Evolutionary conservation across 1,140 invertebrate species (phyloP).

Genomic region (Sycobia sp.): DNA sequence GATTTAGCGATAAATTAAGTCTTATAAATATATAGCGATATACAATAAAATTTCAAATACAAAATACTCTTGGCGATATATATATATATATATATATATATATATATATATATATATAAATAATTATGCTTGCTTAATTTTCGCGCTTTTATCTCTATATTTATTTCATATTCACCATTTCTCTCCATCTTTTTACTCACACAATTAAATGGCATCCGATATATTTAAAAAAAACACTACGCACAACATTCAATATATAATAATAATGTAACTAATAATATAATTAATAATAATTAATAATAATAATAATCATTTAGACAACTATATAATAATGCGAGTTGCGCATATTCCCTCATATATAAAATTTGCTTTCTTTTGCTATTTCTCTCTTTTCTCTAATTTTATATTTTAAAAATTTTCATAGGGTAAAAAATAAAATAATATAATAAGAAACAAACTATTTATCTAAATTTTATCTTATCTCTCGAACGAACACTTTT

Average conservation of each 20-base stretch:
- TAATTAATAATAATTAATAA: constrained; percentile 39
- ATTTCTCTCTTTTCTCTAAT: constrained; percentile 9
- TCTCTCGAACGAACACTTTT: too few relatives aligned
- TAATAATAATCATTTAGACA: constrained; percentile 34
- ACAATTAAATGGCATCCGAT: constrained; percentile 37
- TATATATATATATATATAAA: too few relatives aligned
- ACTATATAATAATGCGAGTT: constrained; percentile 50
- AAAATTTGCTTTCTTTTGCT: constrained; percentile 30
- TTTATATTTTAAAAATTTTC: too few relatives aligned
- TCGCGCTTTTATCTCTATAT: constrained; percentile 24
- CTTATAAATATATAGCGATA: too few relatives aligned
- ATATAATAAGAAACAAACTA: too few relatives aligned
- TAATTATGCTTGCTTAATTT: too few relatives aligned
- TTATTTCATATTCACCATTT: constrained; percentile 29
- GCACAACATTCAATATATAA: constrained; percentile 59
- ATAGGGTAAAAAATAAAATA: too few relatives aligned
- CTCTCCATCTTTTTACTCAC: constrained; percentile 27
- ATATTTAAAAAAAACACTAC: constrained; percentile 54
- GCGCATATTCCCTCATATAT: constrained; percentile 36
- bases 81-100: too few relatives aligned
- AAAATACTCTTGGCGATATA: constrained; percentile 54
- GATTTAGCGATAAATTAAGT: too few relatives aligned
- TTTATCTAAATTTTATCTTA: too few relatives aligned
- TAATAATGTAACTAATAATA: constrained; percentile 41
- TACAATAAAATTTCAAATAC: constrained; percentile 52